A percentile compares a stretch with the other conserved stretches of the same genome.
Evolutionary conservation across 2,113 vertebrate species (phyloP).

Genomic region (Chloroceryle aenea): DNA sequence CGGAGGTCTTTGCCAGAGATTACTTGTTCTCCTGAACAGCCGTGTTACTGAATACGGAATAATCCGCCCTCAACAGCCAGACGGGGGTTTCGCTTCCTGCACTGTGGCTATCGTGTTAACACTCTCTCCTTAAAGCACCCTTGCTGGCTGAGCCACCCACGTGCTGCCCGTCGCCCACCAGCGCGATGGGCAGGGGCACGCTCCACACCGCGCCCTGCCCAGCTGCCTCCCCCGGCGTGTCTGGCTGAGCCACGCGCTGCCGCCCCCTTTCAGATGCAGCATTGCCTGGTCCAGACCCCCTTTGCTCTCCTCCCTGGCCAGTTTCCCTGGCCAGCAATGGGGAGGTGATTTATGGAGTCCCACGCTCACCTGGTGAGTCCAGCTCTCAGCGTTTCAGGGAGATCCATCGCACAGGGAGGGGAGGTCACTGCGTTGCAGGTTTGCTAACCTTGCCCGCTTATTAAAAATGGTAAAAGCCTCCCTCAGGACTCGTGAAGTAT

Average conservation of each 20-base stretch:
- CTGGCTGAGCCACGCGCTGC: not conserved
- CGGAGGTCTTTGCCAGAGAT: conserved; percentile 32
- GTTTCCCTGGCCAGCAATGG: not conserved
- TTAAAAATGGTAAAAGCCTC: conserved; percentile 76
- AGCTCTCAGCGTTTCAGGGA: conserved; percentile 10
- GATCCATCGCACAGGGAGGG: conserved; percentile 52
- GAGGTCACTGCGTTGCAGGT: conserved; percentile 63
- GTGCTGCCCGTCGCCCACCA: not conserved
- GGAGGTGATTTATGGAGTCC: conserved; percentile 52
- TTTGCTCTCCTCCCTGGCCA: not conserved
- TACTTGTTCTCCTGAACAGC: conserved; percentile 39
- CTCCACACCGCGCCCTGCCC: not conserved
- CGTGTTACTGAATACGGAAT: conserved; percentile 37
- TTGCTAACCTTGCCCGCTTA: conserved; percentile 73
- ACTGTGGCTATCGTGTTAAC: not conserved
- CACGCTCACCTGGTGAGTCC: not conserved
- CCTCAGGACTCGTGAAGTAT: conserved; percentile 69
- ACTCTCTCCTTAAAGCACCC: conserved; percentile 5
- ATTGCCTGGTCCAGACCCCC: not conserved
- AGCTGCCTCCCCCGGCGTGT: not conserved
- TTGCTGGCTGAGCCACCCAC: not conserved
- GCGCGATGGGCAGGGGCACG: accelerated
- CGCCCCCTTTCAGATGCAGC: accelerated
- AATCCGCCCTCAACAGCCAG: not conserved
- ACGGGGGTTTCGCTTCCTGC: not conserved